Conservation (phyloP, 1,140 invertebrate species). For the Acyrthosiphon pisum region DNA sequence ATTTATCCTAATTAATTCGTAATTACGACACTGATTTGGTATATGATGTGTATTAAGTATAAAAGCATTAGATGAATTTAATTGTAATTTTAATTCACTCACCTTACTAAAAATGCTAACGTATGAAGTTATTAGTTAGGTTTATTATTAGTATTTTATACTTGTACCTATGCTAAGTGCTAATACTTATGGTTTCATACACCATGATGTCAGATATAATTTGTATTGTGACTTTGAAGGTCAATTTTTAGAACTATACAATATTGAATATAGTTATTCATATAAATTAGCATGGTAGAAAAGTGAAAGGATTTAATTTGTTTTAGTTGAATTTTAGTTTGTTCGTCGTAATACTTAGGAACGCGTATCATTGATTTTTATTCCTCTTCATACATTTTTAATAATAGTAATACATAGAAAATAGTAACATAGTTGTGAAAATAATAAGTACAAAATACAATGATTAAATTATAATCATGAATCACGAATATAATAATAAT, state of each 20-base stretch:
- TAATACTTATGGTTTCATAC: neutral
- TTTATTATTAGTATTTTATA: neutral
- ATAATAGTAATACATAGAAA: slow-evolving; percentile 25
- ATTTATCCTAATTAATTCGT: too few species aligned
- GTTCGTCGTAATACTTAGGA: slow-evolving; percentile 1
- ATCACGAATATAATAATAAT: slow-evolving; percentile 17
- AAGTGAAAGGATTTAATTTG: neutral
- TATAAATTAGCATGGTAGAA: neutral
- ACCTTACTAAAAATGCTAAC: too few species aligned
- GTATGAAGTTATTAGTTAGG: too few species aligned
- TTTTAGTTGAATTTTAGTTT: neutral
- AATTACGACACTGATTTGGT: too few species aligned
- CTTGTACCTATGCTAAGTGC: neutral
- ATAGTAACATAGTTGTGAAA: slow-evolving; percentile 33
- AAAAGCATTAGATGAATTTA: too few species aligned
- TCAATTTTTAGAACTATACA: neutral
- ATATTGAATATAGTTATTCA: neutral
- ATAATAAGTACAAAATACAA: slow-evolving; percentile 23
- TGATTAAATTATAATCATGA: neutral
- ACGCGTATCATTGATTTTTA: slow-evolving; percentile 8
- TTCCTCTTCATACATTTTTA: slow-evolving; percentile 29
- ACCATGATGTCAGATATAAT: neutral
- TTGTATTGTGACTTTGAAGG: neutral
- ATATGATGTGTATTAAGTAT: too few species aligned
- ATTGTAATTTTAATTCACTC: too few species aligned